Percentiles rank a stretch among this genome's conserved stretches.
Evolutionary conservation across 1,140 invertebrate species (phyloP).

Genomic region (Conus ventricosus): DNA sequence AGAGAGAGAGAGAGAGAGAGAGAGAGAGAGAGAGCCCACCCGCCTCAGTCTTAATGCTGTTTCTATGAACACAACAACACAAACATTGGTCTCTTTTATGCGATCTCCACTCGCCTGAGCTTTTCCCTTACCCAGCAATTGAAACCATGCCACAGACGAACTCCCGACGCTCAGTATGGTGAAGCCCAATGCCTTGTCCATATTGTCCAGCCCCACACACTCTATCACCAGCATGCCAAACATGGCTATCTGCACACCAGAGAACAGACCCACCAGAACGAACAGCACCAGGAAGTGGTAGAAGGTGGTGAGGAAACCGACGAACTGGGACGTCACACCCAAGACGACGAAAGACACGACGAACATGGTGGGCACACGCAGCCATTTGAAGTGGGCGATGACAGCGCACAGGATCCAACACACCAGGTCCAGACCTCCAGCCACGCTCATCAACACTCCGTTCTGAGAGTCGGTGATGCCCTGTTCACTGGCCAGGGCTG

Average conservation of each 20-base stretch:
- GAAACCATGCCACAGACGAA: background rate
- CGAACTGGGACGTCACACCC: background rate
- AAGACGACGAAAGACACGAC: background rate
- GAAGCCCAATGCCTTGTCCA: constrained; percentile 10
- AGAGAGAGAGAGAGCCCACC: no score
- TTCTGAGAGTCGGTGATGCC: background rate
- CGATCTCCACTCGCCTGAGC: no score
- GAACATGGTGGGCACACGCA: constrained; percentile 10
- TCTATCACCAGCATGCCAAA: constrained; percentile 4
- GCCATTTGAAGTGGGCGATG: constrained; percentile 2
- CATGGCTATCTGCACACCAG: background rate
- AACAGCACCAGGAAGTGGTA: constrained; percentile 7
- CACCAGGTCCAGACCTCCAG: constrained; percentile 14
- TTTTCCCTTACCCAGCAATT: background rate
- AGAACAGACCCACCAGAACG: background rate
- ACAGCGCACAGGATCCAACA: background rate
- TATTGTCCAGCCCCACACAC: constrained; percentile 12
- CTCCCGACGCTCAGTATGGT: background rate
- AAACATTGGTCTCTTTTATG: background rate
- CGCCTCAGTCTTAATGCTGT: no score
- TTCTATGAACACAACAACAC: no score
- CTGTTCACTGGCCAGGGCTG: background rate
- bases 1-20: no score
- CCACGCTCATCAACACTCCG: constrained; percentile 16
- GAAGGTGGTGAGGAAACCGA: constrained; percentile 15